Conservation (phyloP, 2,888 invertebrate species). For the Oscheius sp. region DNA sequence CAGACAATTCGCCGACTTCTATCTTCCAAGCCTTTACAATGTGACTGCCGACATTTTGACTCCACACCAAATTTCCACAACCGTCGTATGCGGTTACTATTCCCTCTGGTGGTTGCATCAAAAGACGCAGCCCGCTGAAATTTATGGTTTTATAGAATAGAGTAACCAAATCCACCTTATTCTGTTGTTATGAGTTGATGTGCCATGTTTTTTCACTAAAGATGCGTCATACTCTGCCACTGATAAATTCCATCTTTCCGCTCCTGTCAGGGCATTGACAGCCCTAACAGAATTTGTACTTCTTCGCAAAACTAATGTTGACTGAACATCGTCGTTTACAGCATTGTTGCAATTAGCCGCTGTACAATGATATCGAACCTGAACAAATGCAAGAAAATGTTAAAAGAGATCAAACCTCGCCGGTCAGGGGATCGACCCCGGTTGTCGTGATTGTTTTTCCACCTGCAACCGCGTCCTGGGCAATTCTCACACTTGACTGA, state of each 20-base stretch:
- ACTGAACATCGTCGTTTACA: constrained; percentile 70
- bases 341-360: constrained; percentile 48
- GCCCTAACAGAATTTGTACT: constrained; percentile 90
- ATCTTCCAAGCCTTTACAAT: constrained; percentile 57
- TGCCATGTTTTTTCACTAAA: constrained; percentile 35
- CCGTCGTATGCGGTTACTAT: constrained; percentile 44
- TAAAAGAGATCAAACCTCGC: constrained; percentile 74
- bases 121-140: constrained; percentile 26
- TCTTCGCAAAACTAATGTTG: constrained; percentile 83
- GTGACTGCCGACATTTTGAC: constrained; percentile 47
- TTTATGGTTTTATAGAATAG: not conserved
- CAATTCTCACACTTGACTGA: constrained; percentile 80
- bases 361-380: constrained; percentile 59
- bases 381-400: constrained; percentile 4
- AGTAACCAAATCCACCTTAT: not conserved
- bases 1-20: constrained; percentile 34
- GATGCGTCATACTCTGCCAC: constrained; percentile 53
- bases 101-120: constrained; percentile 59
- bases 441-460: constrained; percentile 88
- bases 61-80: constrained; percentile 49
- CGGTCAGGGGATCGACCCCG: constrained; percentile 84
- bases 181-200: not conserved
- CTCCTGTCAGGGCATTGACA: constrained; percentile 86
- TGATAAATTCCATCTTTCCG: constrained; percentile 79
- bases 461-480: constrained; percentile 77